phyloP scores from a whole-genome alignment of 2,113 vertebrate genomes.

The Platysteira castanea region DNA sequence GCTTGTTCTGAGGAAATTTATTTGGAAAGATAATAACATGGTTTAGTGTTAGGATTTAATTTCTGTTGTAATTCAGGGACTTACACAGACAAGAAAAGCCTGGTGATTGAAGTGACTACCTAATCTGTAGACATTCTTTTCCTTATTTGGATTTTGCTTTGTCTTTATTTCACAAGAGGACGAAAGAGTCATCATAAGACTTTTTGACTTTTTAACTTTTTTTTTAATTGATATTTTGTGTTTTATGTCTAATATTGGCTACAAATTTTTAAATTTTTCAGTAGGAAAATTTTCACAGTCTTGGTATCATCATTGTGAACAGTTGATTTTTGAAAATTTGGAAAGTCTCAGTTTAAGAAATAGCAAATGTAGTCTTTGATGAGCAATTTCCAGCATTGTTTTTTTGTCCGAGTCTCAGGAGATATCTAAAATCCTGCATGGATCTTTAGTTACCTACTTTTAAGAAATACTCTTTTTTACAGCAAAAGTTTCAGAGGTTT shows the following conservation, averaged over 20 bases:
- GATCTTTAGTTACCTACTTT: not conserved
- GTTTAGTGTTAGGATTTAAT: not conserved
- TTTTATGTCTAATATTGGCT: not conserved
- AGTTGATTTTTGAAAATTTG: not conserved
- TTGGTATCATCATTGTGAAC: not conserved
- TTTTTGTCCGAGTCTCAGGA: not conserved
- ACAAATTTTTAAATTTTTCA: not conserved
- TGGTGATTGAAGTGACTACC: not conserved
- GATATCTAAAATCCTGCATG: not conserved
- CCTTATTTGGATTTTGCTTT: not conserved
- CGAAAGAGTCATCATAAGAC: not conserved
- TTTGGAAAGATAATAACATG: not conserved
- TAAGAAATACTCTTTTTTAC: not conserved
- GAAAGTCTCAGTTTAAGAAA: not conserved
- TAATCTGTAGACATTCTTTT: not conserved
- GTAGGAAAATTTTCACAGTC: not conserved
- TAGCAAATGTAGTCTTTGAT: not conserved
- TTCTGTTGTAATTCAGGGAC: not conserved
- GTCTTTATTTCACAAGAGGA: not conserved
- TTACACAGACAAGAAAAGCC: not conserved
- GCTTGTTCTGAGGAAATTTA: not conserved
- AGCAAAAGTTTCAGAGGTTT: not conserved
- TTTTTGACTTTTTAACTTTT: not conserved
- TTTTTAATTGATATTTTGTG: not conserved
- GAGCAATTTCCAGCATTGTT: not conserved